A percentile compares a stretch with the other conserved stretches of the same genome.
phyloP scores from a whole-genome alignment of 2,888 invertebrate species.

The Lithophane semibrunnea region DNA sequence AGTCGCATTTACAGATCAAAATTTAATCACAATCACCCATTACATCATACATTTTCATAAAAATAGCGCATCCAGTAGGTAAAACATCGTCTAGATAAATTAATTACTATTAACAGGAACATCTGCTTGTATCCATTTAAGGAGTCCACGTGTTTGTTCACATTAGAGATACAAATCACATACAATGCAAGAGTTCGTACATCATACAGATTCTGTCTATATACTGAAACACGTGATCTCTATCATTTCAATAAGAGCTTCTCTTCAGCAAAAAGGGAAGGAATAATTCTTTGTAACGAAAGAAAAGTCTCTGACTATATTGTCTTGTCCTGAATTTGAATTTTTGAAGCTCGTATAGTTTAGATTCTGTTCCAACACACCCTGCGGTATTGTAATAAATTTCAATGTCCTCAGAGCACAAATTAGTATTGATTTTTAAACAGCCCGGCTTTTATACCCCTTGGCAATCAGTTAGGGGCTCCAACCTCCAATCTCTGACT shows the following conservation, averaged over 20 bases:
- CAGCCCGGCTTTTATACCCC: background rate
- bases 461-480: background rate
- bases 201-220: constrained; percentile 28
- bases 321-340: background rate
- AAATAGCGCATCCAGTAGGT: background rate
- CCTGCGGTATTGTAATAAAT: background rate
- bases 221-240: constrained; percentile 13
- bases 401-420: background rate
- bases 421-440: background rate
- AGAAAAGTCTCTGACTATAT: too few species aligned
- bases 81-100: background rate
- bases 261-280: background rate
- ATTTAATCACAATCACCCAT: background rate
- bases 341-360: background rate
- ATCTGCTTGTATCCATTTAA: constrained; percentile 29
- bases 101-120: constrained; percentile 6
- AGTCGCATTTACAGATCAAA: background rate
- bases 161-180: constrained; percentile 34
- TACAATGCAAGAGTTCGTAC: background rate
- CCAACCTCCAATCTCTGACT: background rate
- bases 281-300: too few species aligned
- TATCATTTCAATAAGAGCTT: background rate
- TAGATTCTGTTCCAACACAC: background rate
- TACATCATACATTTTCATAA: too few species aligned
- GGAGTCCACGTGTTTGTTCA: constrained; percentile 41